A percentile compares a stretch with the other conserved stretches of the same genome.
phyloP scores from a whole-genome alignment of 2,797 vertebrate species.

The Sebastes taczanowskii region DNA sequence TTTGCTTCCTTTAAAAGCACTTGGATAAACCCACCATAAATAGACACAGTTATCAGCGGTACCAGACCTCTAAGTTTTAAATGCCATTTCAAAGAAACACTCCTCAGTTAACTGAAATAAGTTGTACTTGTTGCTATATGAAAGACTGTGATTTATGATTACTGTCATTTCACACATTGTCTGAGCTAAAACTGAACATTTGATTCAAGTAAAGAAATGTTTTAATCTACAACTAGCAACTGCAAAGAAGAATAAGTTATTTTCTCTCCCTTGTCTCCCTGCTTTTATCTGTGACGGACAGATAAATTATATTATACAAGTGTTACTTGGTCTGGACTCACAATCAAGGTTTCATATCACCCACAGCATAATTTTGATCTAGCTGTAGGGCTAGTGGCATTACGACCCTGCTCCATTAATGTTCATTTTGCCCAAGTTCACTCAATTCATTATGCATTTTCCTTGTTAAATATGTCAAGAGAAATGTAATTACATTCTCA shows the following conservation, averaged over 20 bases:
- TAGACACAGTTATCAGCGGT: neutral
- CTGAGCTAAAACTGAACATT: neutral
- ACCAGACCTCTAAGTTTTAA: neutral
- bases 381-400: neutral
- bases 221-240: neutral
- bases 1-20: neutral
- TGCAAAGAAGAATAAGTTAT: neutral
- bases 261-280: neutral
- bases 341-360: neutral
- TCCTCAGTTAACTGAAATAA: neutral
- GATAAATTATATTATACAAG: neutral
- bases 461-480: neutral
- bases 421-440: neutral
- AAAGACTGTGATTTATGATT: neutral
- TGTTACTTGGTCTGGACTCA: neutral
- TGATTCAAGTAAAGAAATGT: neutral
- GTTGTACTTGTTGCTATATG: neutral
- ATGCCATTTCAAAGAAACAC: neutral
- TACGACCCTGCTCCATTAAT: neutral
- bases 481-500: neutral
- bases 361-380: neutral
- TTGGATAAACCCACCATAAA: neutral
- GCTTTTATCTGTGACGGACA: too few species aligned
- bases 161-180: neutral
- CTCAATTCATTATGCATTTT: neutral